Evolutionary conservation across 2,113 vertebrate species (phyloP), one percentile per base, ranked within the genome.

Genomic region (Muntiacus muntjak): DNA sequence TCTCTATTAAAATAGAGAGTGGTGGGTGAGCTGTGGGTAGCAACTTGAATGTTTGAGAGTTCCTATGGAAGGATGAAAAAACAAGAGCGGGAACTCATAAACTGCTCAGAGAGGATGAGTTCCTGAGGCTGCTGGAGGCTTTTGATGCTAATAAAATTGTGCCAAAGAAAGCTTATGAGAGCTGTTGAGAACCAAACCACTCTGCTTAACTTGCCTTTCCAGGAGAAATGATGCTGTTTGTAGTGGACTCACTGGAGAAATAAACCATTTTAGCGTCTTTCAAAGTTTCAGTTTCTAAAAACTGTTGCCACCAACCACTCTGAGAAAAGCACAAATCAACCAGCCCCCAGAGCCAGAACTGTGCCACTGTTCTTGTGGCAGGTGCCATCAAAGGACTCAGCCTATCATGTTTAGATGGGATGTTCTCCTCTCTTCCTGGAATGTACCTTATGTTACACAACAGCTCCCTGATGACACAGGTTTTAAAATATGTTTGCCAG

Each of bases 71-170:
- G 10, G 93, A 85, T 60, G 9, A 91, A 74, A 96, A 90, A 89
- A 6, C 33, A 23, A 58, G 40, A 7, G 30, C 89, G 83, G 89
- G 60, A 89, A 74, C 30, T 21, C 1, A 0, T 58, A 94, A 95
- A 94, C 86, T 85, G 19, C 25, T 86, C 28, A 4, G 45, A 10
- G 23, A 92, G 71, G 92, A 82, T 45, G 74, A 96, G 14, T 50
- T 92, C 7, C 9, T 92, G 50, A 43, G 76, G 43, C 79, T 23
- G 7, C 50, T 87, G 79, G 62, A 93, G 78, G 1, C 43, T 97
- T 97, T 81, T 86, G 78, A 87, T 92, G 19, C 28, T 95, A 88
- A 94, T 88, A 96, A 97, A 92, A 96, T 60, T 88, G 64, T 85
- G n/a, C 45, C 64, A 92, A 1, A 26, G 55, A 93, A 94, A 89